Evolutionary conservation across 2,113 vertebrate species (phyloP).

Genomic region (Proteles cristata): DNA sequence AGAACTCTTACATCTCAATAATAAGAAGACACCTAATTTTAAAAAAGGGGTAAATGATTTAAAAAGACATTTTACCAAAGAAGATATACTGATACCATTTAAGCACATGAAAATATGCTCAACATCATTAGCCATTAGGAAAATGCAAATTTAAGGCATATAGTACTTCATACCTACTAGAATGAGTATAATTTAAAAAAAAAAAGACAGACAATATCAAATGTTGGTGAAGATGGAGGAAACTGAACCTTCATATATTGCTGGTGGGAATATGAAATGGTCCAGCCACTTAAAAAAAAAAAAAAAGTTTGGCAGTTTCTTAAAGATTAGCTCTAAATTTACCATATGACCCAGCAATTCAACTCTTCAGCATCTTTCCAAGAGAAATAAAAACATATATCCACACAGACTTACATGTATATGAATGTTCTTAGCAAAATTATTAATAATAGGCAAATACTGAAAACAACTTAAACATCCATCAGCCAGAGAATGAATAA

Average conservation of each 20-base stretch:
- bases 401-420: background rate
- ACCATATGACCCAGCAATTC: background rate
- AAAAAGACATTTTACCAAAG: background rate
- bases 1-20: background rate
- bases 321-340: background rate
- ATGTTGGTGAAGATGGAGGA: background rate
- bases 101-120: background rate
- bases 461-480: background rate
- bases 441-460: background rate
- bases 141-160: background rate
- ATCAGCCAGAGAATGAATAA: background rate
- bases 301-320: background rate
- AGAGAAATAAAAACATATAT: background rate
- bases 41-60: background rate
- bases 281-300: background rate
- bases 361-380: background rate
- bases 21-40: background rate
- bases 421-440: background rate
- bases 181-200: background rate
- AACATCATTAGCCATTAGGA: background rate
- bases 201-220: background rate
- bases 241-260: background rate
- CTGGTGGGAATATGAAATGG: background rate
- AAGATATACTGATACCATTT: background rate
- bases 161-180: background rate